Evolutionary conservation across 2,888 invertebrate species (phyloP), one percentile per base, ranked within the genome.

Genomic region (Epiblema foenella): DNA sequence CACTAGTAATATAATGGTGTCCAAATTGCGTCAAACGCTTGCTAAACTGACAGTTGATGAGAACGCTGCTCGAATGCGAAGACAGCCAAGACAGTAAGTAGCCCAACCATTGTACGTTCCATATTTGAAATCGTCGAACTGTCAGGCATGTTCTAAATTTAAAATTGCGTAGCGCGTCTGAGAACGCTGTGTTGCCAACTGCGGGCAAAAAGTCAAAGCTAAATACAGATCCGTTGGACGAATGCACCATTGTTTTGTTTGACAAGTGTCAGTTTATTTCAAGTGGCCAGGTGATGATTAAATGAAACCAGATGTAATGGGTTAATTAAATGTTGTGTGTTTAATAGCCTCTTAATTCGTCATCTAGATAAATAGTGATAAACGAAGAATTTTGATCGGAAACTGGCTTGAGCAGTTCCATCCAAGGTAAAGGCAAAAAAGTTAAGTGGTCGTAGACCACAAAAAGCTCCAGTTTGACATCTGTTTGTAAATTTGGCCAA

Each of bases 111-210:
- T 72, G 72, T 72, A 57, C 75, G 75, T 83, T 84, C 84, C 84
- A 85, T 81, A 78, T 83, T 83, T 78, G 78, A 81, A 83, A 78
- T 77, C 75, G 76, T 76, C 79, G 80, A 81, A 80, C 79, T 85
- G 85, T 82, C 83, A 86, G 81, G 74, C 76, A 78, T 76, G 81
- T 83, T 87, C 87, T 87, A 87, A 82, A 84, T 85, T 86, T 88
- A 85, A 86, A 86, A 82, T 77, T 74, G 82, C 80, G 84, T 83
- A 82, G 77, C 77, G 83, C 82, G 88, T 86, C 88, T 86, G 88
- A 79, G 87, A 83, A 83, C 78, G 83, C 78, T 80, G 77, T 80
- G 81, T 79, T 82, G 79, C 83, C 80, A 78, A 79, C 76, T 77
- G 77, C 78, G 78, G 57, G 56, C 76, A 78, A 79, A 78, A 79